Percentiles rank a stretch among this genome's conserved stretches.
phyloP scores from a whole-genome alignment of 2,797 vertebrate species.

The Ctenopoma multispine region DNA sequence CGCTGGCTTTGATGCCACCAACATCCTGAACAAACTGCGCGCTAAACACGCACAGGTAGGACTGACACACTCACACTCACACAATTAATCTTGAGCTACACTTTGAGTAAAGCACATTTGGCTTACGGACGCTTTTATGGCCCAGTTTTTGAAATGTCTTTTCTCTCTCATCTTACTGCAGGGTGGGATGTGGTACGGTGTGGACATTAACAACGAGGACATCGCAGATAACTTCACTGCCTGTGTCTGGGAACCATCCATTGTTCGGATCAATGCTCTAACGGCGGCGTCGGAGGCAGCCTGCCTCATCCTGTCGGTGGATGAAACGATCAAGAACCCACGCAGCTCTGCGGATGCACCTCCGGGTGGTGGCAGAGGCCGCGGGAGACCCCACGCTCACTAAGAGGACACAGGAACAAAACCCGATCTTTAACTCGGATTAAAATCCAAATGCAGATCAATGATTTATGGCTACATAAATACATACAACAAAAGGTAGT shows the following conservation, averaged over 20 bases:
- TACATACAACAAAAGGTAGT: background rate
- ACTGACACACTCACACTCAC: background rate
- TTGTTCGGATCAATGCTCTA: conserved; percentile 94
- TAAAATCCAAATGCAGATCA: conserved; percentile 44
- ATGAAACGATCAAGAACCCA: conserved; percentile 97
- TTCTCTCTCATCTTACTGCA: conserved; percentile 46
- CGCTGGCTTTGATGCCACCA: conserved; percentile 97
- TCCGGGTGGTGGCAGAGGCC: conserved; percentile 80
- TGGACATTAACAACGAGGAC: conserved; percentile 96
- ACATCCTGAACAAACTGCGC: conserved; percentile 97
- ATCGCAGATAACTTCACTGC: conserved; percentile 92
- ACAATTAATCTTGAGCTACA: background rate
- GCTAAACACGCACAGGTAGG: conserved; percentile 96
- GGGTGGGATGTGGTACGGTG: conserved; percentile 95
- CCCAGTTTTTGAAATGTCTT: background rate
- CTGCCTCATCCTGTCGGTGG: conserved; percentile 95
- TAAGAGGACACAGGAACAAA: conserved; percentile 49
- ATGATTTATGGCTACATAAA: background rate
- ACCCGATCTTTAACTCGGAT: conserved; percentile 29
- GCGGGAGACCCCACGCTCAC: conserved; percentile 87
- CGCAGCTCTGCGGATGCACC: conserved; percentile 86
- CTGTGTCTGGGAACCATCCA: conserved; percentile 95
- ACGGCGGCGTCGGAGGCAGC: conserved; percentile 95
- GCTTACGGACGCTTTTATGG: background rate
- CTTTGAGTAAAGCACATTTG: no score